A percentile compares a stretch with the other conserved stretches of the same genome.
Evolutionary conservation across 1,140 invertebrate species (phyloP).

Genomic region (Leptonema lineaticorne): DNA sequence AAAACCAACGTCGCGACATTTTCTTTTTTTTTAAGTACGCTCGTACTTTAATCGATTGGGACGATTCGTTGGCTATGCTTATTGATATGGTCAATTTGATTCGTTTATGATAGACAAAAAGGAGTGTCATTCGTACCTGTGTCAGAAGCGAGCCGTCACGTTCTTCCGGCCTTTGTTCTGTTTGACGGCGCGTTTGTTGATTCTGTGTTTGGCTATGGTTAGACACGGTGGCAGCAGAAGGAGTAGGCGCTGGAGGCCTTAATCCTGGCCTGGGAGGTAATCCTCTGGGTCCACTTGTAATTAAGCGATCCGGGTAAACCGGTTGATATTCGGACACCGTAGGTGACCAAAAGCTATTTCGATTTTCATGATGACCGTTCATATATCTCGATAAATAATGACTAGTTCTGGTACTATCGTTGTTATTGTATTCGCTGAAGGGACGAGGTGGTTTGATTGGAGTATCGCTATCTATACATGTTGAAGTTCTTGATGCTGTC

Average conservation of each 20-base stretch:
- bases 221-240: slow-evolving; percentile 44
- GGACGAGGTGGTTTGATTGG: slow-evolving; percentile 44
- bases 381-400: slow-evolving; percentile 37
- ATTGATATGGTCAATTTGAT: too few species aligned
- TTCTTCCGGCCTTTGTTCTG: slow-evolving; percentile 49
- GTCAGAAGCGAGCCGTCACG: slow-evolving; percentile 50
- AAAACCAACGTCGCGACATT: too few species aligned
- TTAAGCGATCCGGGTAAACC: slow-evolving; percentile 30
- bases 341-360: slow-evolving; percentile 38
- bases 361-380: slow-evolving; percentile 29
- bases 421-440: slow-evolving; percentile 49
- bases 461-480: slow-evolving; percentile 25
- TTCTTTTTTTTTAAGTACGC: too few species aligned
- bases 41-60: too few species aligned
- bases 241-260: slow-evolving; percentile 25
- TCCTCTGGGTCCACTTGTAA: slow-evolving; percentile 24
- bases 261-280: slow-evolving; percentile 33
- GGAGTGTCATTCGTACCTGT: slow-evolving; percentile 46
- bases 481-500: slow-evolving; percentile 38
- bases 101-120: neutral
- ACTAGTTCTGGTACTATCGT: slow-evolving; percentile 33
- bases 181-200: slow-evolving; percentile 42
- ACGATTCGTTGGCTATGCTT: too few species aligned
- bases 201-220: slow-evolving; percentile 33
- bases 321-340: slow-evolving; percentile 33